A percentile compares a stretch with the other conserved stretches of the same genome.
phyloP scores from a whole-genome alignment of 2,113 vertebrate species.

The Paradisaea rubra region DNA sequence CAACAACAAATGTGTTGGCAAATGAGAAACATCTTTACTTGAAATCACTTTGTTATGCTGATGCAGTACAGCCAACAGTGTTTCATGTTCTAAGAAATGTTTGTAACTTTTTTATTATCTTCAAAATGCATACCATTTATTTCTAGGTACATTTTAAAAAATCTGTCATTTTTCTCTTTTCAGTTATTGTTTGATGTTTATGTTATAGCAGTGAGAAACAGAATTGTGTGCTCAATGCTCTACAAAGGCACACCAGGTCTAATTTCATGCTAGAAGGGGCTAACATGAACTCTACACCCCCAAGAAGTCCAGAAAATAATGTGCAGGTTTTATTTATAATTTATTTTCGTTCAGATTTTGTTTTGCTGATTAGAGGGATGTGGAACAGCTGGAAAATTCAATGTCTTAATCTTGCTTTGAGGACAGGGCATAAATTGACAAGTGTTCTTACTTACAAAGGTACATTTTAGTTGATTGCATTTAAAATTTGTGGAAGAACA shows the following conservation, averaged over 20 bases:
- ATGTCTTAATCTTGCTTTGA: background rate
- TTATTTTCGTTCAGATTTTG: background rate
- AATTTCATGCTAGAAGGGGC: background rate
- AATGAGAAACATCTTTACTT: background rate
- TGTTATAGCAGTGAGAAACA: background rate
- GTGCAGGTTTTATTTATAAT: background rate
- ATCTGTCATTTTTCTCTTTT: background rate
- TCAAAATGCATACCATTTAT: background rate
- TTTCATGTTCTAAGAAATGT: background rate
- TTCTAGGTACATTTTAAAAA: background rate
- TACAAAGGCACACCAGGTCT: background rate
- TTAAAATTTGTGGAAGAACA: background rate
- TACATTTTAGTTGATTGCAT: background rate
- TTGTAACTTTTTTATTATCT: background rate
- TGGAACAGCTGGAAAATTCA: background rate
- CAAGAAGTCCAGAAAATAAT: background rate
- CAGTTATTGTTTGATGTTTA: background rate
- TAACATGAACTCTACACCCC: background rate
- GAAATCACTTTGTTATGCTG: background rate
- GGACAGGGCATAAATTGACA: background rate
- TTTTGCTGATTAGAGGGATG: background rate
- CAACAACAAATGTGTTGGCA: background rate
- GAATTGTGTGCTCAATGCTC: background rate
- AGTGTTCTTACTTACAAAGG: background rate
- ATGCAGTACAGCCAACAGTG: background rate